These are phyloP conservation scores for Tenthredo notha DNA, from an alignment of 2,888 invertebrate genomes.

Conservation along the genomic window DNA sequence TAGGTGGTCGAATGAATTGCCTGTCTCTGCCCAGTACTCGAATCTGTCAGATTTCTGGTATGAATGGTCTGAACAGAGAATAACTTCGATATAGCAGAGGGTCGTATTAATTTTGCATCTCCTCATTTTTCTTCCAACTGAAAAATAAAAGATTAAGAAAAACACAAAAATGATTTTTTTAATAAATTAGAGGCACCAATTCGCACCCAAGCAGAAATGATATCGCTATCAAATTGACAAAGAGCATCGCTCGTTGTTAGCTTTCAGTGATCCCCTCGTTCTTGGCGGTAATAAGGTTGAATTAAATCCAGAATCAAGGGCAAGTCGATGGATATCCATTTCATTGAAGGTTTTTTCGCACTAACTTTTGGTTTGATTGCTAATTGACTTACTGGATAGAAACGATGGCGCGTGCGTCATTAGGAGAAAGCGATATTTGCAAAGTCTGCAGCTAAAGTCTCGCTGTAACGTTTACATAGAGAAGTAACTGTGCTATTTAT, in stretches of 20 bases:
- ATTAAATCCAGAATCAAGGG: slow-evolving; percentile 1
- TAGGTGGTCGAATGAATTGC: slow-evolving; percentile 28
- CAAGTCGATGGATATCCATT: neutral
- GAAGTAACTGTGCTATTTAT: neutral
- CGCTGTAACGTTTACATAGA: neutral
- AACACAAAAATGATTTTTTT: neutral
- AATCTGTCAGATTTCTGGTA: neutral
- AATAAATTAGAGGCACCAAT: neutral
- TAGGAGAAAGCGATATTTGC: neutral
- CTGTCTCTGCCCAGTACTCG: slow-evolving; percentile 12
- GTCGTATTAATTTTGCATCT: neutral
- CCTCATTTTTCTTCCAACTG: too few relatives aligned
- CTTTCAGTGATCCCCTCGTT: neutral
- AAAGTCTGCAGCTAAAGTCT: neutral
- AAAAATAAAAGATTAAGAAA: neutral
- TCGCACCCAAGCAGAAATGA: neutral
- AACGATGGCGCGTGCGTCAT: neutral
- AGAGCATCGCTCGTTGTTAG: neutral
- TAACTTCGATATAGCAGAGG: neutral
- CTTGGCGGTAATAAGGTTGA: neutral
- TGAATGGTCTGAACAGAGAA: neutral
- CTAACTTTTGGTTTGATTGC: neutral
- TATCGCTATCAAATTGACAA: neutral
- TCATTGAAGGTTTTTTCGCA: neutral
- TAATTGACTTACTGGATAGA: neutral